Evolutionary conservation across 1,140 invertebrate species (phyloP).

Genomic region (Orussus abietinus): DNA sequence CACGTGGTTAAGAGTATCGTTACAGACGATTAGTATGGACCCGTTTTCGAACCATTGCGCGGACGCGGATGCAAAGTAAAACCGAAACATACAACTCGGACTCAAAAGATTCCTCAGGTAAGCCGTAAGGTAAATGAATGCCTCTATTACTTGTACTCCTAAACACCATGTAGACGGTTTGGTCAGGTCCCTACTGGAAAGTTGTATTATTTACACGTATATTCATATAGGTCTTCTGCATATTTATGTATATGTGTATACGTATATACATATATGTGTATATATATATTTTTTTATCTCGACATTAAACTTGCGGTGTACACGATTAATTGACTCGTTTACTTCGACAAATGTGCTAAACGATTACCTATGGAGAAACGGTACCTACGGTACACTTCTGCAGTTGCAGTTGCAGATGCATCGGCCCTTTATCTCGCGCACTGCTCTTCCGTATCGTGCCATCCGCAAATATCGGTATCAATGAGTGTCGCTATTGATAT

Average conservation of each 20-base stretch:
- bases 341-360: slow-evolving; percentile 4
- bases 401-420: no score
- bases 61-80: slow-evolving; percentile 15
- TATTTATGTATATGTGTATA: not conserved
- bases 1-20: not conserved
- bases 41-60: slow-evolving; percentile 35
- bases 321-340: slow-evolving; percentile 12
- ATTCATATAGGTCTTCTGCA: not conserved
- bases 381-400: no score
- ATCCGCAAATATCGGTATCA: no score
- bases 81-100: no score
- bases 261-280: not conserved
- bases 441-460: no score
- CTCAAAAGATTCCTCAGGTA: no score
- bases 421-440: no score
- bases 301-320: not conserved
- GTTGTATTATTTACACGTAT: not conserved
- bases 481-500: no score
- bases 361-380: no score
- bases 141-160: no score
- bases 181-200: slow-evolving; percentile 20
- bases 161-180: slow-evolving; percentile 15
- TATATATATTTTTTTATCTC: slow-evolving; percentile 5
- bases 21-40: slow-evolving; percentile 24
- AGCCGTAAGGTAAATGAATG: no score